Percentiles rank a stretch among this genome's conserved stretches.
phyloP scores from a whole-genome alignment of 2,113 vertebrate species.

The Onychorhynchus coronatus region DNA sequence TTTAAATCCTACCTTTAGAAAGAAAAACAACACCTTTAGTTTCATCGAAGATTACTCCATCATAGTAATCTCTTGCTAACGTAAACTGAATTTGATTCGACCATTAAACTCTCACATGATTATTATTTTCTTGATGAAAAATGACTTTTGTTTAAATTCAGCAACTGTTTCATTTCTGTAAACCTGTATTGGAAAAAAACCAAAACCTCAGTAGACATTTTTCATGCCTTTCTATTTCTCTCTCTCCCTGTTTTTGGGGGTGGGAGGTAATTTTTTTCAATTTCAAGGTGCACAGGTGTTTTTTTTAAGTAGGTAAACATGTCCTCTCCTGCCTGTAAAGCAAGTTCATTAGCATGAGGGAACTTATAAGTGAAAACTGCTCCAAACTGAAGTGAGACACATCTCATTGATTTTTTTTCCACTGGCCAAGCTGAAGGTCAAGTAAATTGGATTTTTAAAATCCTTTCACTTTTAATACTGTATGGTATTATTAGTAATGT shows the following conservation, averaged over 20 bases:
- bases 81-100: neutral
- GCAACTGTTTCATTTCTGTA: neutral
- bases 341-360: neutral
- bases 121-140: neutral
- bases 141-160: neutral
- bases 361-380: neutral
- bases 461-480: conserved; percentile 19
- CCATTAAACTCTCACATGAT: neutral
- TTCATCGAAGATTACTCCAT: neutral
- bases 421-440: conserved; percentile 2
- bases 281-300: neutral
- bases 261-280: neutral
- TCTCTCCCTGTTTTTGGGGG: neutral
- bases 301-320: neutral
- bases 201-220: neutral
- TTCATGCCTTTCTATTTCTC: neutral
- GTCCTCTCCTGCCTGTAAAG: neutral
- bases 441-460: conserved; percentile 17
- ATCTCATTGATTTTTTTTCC: neutral
- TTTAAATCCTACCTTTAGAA: neutral
- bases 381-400: neutral
- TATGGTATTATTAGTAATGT: neutral
- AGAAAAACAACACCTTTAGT: neutral
- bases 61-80: neutral
- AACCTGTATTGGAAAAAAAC: neutral